phyloP scores from a whole-genome alignment of 2,113 vertebrate species.

The Hemicordylus capensis region DNA sequence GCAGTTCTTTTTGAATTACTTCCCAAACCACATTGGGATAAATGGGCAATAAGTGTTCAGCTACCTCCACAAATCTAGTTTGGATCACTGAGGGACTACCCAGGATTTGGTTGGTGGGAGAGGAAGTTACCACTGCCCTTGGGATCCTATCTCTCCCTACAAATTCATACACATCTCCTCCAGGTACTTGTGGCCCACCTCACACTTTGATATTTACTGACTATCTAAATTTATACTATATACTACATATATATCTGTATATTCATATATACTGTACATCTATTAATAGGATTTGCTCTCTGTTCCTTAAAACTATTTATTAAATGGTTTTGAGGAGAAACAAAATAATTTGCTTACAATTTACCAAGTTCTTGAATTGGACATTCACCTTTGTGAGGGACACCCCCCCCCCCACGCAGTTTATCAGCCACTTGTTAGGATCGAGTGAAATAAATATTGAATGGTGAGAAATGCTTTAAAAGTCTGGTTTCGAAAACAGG shows the following conservation, averaged over 20 bases:
- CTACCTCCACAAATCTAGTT: background rate
- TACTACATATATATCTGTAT: background rate
- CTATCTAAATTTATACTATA: slow-evolving; percentile 10
- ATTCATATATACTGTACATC: no score
- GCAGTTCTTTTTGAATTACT: no score
- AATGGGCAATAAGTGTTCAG: background rate
- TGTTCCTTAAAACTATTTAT: slow-evolving; percentile 47
- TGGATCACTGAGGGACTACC: background rate
- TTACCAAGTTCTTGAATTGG: slow-evolving; percentile 33
- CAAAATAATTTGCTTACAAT: slow-evolving; percentile 17
- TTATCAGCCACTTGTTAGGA: slow-evolving; percentile 32
- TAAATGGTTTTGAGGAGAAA: slow-evolving; percentile 16
- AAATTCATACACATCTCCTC: background rate
- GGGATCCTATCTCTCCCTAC: background rate
- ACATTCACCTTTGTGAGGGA: slow-evolving; percentile 11
- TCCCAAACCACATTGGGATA: background rate
- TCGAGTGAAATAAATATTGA: slow-evolving; percentile 2
- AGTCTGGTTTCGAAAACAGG: slow-evolving; percentile 25
- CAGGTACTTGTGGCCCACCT: background rate
- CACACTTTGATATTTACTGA: background rate
- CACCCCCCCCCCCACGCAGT: background rate
- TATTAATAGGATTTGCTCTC: slow-evolving; percentile 5
- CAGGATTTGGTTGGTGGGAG: background rate
- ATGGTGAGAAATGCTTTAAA: slow-evolving; percentile 10
- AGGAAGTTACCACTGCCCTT: background rate